These are phyloP conservation scores for Malthinus flaveolus DNA, from an alignment of 2,888 invertebrate genomes.

Conservation along the genomic window DNA sequence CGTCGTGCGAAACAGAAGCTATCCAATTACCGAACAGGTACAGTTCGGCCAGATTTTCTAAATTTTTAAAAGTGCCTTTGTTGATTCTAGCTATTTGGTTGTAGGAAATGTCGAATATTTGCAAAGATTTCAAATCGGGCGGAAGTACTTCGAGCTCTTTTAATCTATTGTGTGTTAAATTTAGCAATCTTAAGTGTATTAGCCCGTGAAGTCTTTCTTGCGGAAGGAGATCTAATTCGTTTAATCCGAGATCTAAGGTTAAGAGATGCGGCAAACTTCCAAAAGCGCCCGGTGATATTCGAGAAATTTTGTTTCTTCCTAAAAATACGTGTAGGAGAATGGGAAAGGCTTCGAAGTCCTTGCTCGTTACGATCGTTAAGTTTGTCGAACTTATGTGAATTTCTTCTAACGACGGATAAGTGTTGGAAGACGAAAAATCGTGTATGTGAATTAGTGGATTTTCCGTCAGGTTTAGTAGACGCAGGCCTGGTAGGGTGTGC, in stretches of 20 bases:
- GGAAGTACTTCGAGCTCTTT: slow-evolving; percentile 83
- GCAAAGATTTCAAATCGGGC: slow-evolving; percentile 73
- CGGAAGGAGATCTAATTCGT: slow-evolving; percentile 80
- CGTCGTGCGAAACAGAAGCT: slow-evolving; percentile 74
- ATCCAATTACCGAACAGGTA: slow-evolving; percentile 83
- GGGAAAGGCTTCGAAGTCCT: slow-evolving; percentile 84
- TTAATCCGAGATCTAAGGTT: slow-evolving; percentile 79
- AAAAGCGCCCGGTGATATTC: slow-evolving; percentile 85
- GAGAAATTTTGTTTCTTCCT: slow-evolving; percentile 72
- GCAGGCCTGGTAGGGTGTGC: slow-evolving; percentile 70
- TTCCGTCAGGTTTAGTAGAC: slow-evolving; percentile 79
- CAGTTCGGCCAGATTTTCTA: slow-evolving; percentile 76
- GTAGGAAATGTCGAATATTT: slow-evolving; percentile 79
- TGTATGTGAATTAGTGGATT: slow-evolving; percentile 79
- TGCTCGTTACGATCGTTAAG: slow-evolving; percentile 78
- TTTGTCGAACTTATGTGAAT: slow-evolving; percentile 80
- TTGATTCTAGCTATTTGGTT: slow-evolving; percentile 80
- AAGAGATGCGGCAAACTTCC: slow-evolving; percentile 74
- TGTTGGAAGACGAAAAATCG: slow-evolving; percentile 69
- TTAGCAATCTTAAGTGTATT: slow-evolving; percentile 71
- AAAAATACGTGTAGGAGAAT: slow-evolving; percentile 75
- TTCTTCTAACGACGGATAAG: slow-evolving; percentile 80
- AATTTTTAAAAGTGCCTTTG: slow-evolving; percentile 74
- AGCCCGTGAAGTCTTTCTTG: slow-evolving; percentile 83
- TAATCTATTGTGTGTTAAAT: slow-evolving; percentile 82